Percentiles rank a stretch among this genome's conserved stretches.
Evolutionary conservation across 2,113 vertebrate genomes (phyloP).

Genomic region (Boleophthalmus pectinirostris): DNA sequence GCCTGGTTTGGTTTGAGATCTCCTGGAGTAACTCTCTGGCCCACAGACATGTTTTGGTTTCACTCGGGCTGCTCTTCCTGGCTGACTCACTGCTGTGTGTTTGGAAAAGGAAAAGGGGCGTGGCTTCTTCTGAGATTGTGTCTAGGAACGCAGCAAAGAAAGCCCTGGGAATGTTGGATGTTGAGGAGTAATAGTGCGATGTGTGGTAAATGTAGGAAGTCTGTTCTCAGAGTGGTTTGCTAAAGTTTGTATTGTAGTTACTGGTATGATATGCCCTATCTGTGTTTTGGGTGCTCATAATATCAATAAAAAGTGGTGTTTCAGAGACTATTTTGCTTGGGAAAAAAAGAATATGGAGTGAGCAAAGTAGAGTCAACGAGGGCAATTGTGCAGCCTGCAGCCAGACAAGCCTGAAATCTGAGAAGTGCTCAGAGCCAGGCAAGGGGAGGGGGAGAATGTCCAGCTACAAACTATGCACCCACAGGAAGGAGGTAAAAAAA

Average conservation of each 20-base stretch:
- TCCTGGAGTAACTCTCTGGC: conserved; percentile 18
- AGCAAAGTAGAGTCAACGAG: conserved; percentile 54
- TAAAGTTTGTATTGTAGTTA: background rate
- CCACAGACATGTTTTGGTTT: conserved; percentile 26
- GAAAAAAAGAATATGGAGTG: conserved; percentile 16
- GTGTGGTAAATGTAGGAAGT: background rate
- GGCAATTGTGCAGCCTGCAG: conserved; percentile 65
- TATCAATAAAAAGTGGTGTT: background rate
- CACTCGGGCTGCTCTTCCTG: conserved; percentile 25
- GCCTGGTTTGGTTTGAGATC: conserved; percentile 3
- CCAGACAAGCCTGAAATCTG: conserved; percentile 69
- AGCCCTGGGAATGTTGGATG: background rate
- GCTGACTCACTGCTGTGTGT: conserved; percentile 11
- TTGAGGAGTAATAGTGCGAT: background rate
- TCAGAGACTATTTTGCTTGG: background rate
- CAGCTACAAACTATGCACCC: conserved; percentile 34
- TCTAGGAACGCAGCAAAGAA: background rate
- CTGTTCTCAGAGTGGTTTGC: background rate
- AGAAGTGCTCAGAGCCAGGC: conserved; percentile 47
- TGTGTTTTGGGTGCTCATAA: background rate
- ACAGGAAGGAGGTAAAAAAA: conserved; percentile 8
- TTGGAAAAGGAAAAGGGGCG: background rate
- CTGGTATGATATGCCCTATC: background rate
- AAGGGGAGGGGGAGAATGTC: conserved; percentile 28
- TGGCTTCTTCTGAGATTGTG: background rate